Evolutionary conservation across 1,140 invertebrate genomes (phyloP).

Genomic region (Eubasilissa regina): DNA sequence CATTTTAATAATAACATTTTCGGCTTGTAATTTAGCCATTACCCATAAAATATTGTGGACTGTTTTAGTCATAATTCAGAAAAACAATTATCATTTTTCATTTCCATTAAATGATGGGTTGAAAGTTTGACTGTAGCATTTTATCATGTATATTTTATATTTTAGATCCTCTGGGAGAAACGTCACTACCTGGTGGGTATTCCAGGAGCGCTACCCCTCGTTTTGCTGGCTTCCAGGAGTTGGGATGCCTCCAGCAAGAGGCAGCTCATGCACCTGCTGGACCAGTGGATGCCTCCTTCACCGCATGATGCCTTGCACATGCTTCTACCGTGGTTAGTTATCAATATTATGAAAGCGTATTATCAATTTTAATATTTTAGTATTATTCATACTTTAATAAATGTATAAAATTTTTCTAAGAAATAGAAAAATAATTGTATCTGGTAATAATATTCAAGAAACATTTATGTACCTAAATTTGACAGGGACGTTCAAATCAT

Average conservation of each 20-base stretch:
- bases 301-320: constrained; percentile 93
- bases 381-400: no score
- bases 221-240: constrained; percentile 89
- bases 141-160: constrained; percentile 36
- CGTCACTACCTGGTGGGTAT: constrained; percentile 90
- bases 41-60: no score
- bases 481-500: no score
- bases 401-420: no score
- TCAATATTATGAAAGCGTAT: no score
- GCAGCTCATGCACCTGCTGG: constrained; percentile 88
- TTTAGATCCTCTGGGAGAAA: constrained; percentile 92
- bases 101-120: background rate
- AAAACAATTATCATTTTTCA: no score
- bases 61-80: no score
- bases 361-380: constrained; percentile 49
- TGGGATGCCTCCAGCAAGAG: constrained; percentile 91
- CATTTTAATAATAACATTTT: no score
- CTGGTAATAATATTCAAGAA: no score
- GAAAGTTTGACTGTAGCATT: background rate
- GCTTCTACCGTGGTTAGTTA: constrained; percentile 87
- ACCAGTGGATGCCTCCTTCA: constrained; percentile 85
- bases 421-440: no score
- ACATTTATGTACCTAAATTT: background rate
- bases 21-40: no score
- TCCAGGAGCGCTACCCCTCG: constrained; percentile 91